Evolutionary conservation across 64 coral and sea anemone genomes (phyloP), one percentile per base, ranked within the genome.

Genomic region (Dendrophyllia cribrosa): DNA sequence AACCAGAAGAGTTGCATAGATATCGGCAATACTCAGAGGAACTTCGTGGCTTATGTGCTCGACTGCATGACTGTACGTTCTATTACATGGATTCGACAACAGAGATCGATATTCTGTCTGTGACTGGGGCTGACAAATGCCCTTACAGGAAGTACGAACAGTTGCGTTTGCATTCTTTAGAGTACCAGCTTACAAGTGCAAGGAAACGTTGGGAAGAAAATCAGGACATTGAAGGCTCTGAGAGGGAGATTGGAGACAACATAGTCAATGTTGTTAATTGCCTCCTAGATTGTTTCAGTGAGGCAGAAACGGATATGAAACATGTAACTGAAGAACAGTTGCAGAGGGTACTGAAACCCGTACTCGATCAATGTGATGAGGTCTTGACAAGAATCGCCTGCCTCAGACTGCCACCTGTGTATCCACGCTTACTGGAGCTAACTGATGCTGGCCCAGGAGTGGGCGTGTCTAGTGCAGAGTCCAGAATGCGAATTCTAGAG

Each of bases 401-500:
- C 74, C 63, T 93, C 45, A 66, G 72, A 86, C 81, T 92, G 44
- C 90, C 90, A 92, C 90, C 73, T 19, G 72, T 86, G 65, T 92
- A 88, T 82, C 76, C 85, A 53, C 68, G 85, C 19, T 74, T 82
- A 82, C 91, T 81, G 74, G 91, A 93, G 66, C 91, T 88, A 72
- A 93, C 85, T 61, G 84, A 93, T 88, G 85, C 91, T 72, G 91
- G 84, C 9, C 84, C 91, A 26, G 91, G 74, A 48, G 75, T 93
- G 16, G 84, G 91, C 43, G 75, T 88, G 59, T 93, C 83, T 21
- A 81, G 83, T 88, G 84, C 91, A 51, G 91, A 67, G 65, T 93
- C 73, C 75, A 93, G 91, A 88, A 87, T 84, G 66, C 92, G 55
- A 74, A 87, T 94, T 68, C 77, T 94, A 62, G 77, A 94, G 74